phyloP scores from a whole-genome alignment of 2,888 invertebrate genomes.

The Theodoxus fluviatilis region DNA sequence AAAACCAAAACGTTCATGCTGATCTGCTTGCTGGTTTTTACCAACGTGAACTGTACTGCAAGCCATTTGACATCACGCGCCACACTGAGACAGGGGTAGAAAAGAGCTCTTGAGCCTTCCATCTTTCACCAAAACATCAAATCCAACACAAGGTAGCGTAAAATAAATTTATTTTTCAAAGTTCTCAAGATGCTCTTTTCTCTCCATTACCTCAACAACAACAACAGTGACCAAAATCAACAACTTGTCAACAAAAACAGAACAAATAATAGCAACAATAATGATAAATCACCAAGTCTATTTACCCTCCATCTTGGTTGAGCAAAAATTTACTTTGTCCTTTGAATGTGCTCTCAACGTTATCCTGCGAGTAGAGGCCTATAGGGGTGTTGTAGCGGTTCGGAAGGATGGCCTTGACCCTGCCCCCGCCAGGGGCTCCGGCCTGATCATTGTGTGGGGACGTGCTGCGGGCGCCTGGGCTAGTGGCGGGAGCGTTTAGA shows the following conservation, averaged over 20 bases:
- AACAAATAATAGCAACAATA: background rate
- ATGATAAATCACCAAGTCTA: background rate
- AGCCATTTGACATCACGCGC: too few relatives aligned
- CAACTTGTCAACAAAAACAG: background rate
- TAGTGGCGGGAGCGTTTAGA: conserved; percentile 32
- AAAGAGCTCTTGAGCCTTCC: too few relatives aligned
- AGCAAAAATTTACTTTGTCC: conserved; percentile 39
- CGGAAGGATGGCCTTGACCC: conserved; percentile 64
- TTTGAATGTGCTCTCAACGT: conserved; percentile 69
- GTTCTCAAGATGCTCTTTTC: too few relatives aligned
- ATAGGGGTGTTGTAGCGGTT: conserved; percentile 96
- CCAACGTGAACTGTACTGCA: too few relatives aligned
- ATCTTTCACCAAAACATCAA: too few relatives aligned
- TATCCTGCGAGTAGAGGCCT: conserved; percentile 92
- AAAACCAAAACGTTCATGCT: too few relatives aligned
- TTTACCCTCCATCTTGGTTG: conserved; percentile 32
- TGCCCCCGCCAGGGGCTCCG: conserved; percentile 29
- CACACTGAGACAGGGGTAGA: too few relatives aligned
- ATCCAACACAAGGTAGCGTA: too few relatives aligned
- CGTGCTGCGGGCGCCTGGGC: too few relatives aligned
- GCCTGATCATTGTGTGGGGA: background rate
- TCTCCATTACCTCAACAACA: too few relatives aligned
- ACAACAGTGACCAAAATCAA: background rate
- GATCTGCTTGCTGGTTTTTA: too few relatives aligned
- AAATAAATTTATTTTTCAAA: too few relatives aligned